phyloP scores from a whole-genome alignment of 1,140 invertebrate species.

The Orchesella cincta region DNA sequence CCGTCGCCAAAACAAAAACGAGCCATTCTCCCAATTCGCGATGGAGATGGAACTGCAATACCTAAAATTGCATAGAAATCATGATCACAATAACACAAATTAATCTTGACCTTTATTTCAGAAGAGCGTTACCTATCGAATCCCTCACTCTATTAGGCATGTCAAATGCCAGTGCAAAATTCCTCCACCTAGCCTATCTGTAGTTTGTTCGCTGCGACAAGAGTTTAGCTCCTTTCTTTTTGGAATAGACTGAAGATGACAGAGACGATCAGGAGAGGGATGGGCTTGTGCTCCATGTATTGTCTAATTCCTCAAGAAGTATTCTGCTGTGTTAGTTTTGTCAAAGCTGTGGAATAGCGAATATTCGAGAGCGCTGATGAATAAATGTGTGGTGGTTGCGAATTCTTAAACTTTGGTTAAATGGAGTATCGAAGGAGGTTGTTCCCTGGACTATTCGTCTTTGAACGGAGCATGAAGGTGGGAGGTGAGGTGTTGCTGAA shows the following conservation, averaged over 20 bases:
- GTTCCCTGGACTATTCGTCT: too few species aligned
- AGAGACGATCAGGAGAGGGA: background rate
- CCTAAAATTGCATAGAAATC: background rate
- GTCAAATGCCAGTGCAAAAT: too few species aligned
- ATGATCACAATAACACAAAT: too few species aligned
- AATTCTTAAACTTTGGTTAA: background rate
- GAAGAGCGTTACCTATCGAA: too few species aligned
- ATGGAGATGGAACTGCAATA: slow-evolving; percentile 13
- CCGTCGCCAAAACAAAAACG: slow-evolving; percentile 3
- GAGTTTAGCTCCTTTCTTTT: background rate
- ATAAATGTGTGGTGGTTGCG: background rate
- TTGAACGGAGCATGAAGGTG: too few species aligned
- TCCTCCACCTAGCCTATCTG: background rate
- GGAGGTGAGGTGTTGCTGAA: too few species aligned
- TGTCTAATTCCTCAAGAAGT: background rate
- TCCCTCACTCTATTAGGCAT: too few species aligned
- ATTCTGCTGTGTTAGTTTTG: slow-evolving; percentile 18
- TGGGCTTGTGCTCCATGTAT: background rate
- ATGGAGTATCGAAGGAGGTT: background rate
- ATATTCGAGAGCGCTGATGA: background rate
- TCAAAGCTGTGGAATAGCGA: background rate
- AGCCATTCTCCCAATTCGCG: slow-evolving; percentile 2
- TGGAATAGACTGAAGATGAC: background rate
- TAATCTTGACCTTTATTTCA: too few species aligned
- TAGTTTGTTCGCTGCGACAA: slow-evolving; percentile 21